A percentile compares a stretch with the other conserved stretches of the same genome.
These are phyloP conservation scores for Ammodytes dubius DNA, from an alignment of 2,113 vertebrate genomes.

Conservation along the genomic window DNA sequence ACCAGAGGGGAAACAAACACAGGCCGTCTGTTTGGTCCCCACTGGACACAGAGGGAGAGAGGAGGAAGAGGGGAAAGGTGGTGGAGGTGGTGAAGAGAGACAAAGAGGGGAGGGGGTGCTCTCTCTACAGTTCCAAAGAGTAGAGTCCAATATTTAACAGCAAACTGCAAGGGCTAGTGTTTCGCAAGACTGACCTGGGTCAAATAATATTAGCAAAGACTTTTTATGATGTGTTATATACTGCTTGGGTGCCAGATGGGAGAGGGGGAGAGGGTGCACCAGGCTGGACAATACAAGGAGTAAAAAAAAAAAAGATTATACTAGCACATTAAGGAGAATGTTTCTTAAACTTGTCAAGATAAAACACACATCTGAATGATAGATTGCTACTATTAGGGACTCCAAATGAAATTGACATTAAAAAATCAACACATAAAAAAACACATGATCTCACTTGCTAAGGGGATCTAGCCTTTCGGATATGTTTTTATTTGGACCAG, in stretches of 20 bases:
- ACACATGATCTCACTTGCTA: background rate
- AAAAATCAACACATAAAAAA: background rate
- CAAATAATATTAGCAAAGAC: constrained; percentile 69
- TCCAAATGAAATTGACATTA: background rate
- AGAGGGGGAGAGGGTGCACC: constrained; percentile 23
- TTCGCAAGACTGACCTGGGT: constrained; percentile 55
- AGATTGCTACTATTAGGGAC: background rate
- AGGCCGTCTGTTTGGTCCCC: constrained; percentile 55
- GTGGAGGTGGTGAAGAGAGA: constrained; percentile 1
- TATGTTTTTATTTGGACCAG: background rate
- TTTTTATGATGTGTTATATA: constrained; percentile 70
- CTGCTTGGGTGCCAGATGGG: constrained; percentile 57
- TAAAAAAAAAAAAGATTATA: constrained; percentile 32
- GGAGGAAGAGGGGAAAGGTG: constrained; percentile 15
- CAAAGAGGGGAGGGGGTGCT: background rate
- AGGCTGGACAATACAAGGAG: constrained; percentile 11
- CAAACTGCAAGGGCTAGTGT: constrained; percentile 54
- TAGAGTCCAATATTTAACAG: constrained; percentile 62
- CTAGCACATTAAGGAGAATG: constrained; percentile 9
- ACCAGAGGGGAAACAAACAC: constrained; percentile 76
- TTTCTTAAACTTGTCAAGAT: constrained; percentile 29
- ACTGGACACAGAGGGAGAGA: constrained; percentile 35
- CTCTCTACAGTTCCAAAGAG: constrained; percentile 47
- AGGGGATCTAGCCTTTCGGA: background rate
- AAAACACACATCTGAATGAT: background rate